Percentiles rank a stretch among this genome's conserved stretches.
phyloP scores from a whole-genome alignment of 2,888 invertebrate genomes.

The Empis livida region DNA sequence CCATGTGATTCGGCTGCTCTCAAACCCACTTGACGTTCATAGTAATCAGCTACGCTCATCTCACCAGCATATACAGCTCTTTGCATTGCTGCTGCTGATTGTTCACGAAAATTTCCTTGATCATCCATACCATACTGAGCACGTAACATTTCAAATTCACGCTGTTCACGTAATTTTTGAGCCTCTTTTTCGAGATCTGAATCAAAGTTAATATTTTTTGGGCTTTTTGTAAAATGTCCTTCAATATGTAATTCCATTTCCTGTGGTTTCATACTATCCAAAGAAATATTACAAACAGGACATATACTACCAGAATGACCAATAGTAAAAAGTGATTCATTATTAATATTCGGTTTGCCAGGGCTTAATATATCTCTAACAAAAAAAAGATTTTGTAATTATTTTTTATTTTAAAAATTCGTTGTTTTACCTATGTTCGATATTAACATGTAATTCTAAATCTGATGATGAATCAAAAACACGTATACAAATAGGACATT shows the following conservation, averaged over 20 bases:
- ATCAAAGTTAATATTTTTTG: conserved; percentile 16
- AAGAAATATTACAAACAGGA: conserved; percentile 36
- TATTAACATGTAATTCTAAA: conserved; percentile 73
- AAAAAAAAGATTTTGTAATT: too few relatives aligned
- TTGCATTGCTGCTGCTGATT: conserved; percentile 62
- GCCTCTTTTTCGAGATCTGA: conserved; percentile 46
- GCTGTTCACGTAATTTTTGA: conserved; percentile 57
- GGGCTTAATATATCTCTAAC: conserved; percentile 23
- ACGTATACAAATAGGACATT: conserved; percentile 67
- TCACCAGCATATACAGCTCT: conserved; percentile 75
- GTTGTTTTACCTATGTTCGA: conserved; percentile 57
- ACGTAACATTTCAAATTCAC: conserved; percentile 65
- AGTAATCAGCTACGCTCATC: conserved; percentile 73
- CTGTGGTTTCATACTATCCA: conserved; percentile 30
- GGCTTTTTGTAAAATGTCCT: conserved; percentile 52
- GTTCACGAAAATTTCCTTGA: conserved; percentile 65
- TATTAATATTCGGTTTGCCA: conserved; percentile 15
- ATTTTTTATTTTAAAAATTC: neutral
- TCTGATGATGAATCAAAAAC: conserved; percentile 59
- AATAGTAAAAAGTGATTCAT: conserved; percentile 21
- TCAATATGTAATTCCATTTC: conserved; percentile 65
- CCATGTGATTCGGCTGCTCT: conserved; percentile 64
- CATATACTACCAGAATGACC: conserved; percentile 30
- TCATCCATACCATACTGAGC: conserved; percentile 86
- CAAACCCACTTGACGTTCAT: conserved; percentile 65